Percentiles rank a stretch among this genome's conserved stretches.
Conservation (phyloP, 1,140 invertebrate species). For the Caerostris extrusa region DNA sequence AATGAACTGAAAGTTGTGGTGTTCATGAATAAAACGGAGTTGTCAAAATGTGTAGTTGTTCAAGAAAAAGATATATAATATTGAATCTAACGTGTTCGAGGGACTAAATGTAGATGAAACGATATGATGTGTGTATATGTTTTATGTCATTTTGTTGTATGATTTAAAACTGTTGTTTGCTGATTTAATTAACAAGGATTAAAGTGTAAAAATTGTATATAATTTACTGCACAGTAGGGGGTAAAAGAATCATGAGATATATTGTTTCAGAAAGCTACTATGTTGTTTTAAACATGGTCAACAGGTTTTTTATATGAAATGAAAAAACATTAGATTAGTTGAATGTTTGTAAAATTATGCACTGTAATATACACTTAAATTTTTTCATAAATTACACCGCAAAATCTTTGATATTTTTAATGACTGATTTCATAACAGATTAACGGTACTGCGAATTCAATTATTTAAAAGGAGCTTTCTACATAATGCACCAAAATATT, state of each 20-base stretch:
- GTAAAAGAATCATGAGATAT: not conserved
- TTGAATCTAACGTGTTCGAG: not conserved
- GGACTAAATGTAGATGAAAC: not conserved
- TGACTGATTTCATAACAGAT: conserved; percentile 44
- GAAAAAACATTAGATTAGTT: conserved; percentile 55
- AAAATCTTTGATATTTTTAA: conserved; percentile 73
- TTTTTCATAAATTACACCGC: conserved; percentile 66
- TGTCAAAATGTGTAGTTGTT: not conserved
- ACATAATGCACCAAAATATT: conserved; percentile 45
- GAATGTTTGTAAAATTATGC: conserved; percentile 70
- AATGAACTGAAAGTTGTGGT: not conserved
- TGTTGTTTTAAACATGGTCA: conserved; percentile 76
- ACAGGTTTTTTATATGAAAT: conserved; percentile 69
- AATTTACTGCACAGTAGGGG: conserved; percentile 41
- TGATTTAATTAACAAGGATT: not conserved
- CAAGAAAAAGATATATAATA: not conserved
- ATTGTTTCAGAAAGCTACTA: conserved; percentile 47
- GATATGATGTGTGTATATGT: not conserved
- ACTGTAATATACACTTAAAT: conserved; percentile 74
- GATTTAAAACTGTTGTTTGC: not conserved
- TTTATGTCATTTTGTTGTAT: not conserved
- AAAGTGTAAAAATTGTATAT: conserved; percentile 44
- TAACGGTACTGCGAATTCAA: conserved; percentile 39
- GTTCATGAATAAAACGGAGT: not conserved
- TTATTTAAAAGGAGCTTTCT: conserved; percentile 65